Evolutionary conservation across 1,140 invertebrate species (phyloP), one percentile per base, ranked within the genome.

Genomic region (Lucilia cuprina): DNA sequence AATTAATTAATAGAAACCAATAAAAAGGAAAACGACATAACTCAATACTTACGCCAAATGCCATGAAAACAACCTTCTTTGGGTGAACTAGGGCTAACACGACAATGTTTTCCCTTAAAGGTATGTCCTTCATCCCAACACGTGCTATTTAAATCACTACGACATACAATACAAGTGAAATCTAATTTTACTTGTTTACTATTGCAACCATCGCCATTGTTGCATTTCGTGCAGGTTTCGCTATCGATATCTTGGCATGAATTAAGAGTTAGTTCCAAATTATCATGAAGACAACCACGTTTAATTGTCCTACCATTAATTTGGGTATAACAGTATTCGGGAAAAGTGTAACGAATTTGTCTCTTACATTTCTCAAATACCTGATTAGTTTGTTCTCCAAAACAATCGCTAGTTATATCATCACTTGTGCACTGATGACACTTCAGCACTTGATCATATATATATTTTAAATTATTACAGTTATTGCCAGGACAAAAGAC

Each of bases 41-140:
- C 25, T 10, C 47, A 19, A 35, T 65, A 90, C 89, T 90, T 82
- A 90, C 89, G 84, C 89, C 89, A 90, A 19, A 85, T 14, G 12
- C 89, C 89, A 5, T 5, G 12, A 74, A 86, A 90, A 75, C 89
- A 90, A 10, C 82, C 17, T 3, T 17, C 55, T 19, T 41, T 2
- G 0, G 21, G 55, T 49, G 65, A 30, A 10, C 19, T 83, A 21
- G 74, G 65, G 10, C 14, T 2, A 1, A 74, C 84, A 2, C 50
- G 17, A 12, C 78, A 84, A 4, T 80, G 50, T 85, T 1, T 30
- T 17, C 80, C 60, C 12, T 5, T 25, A 1, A 14, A 13, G 5
- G 60, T 82, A 19, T 5, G 74, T n/a, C 30, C 78, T 13, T 34
- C 55, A 14, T 74, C 14, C 25, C 80, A 74, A 80, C 87, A 87